Base-by-base conservation (phyloP, 1,140 invertebrate genomes). In the Apocrypta bakeri region DNA sequence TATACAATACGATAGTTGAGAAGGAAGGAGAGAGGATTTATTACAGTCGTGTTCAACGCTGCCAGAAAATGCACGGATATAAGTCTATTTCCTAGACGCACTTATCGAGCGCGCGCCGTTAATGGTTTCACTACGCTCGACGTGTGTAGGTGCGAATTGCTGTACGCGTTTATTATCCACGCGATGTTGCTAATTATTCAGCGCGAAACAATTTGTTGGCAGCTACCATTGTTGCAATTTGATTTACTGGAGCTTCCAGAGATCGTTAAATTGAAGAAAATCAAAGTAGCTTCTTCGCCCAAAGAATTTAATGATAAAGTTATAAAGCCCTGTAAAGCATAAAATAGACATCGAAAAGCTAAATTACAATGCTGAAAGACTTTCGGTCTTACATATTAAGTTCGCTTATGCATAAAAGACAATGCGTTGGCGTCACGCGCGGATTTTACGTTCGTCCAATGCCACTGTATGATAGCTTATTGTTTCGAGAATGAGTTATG, bases 351-450 rank as follows among this genome's bases (percentile, higher is more conserved):
- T n/a, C n/a, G n/a, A n/a, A n/a, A n/a, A n/a, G n/a, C n/a, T n/a
- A n/a, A n/a, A n/a, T n/a, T n/a, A n/a, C n/a, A n/a, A n/a, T n/a
- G 12, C 12, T 2, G 2, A 1, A 6, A 56, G 48, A n/a, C 48
- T 56, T 56, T 56, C 14, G 14, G 21, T 37, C 37, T 73, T 73
- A 73, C 71, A 48, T 73, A 73, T 73, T 73, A 73, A 73, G 42
- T 73, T 73, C 12, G 37, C 69, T n/a, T 14, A n/a, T 12, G 21
- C 12, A 0, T 11, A 25, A 33, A 3, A 33, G 31, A 29, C 63
- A 64, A 17, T 31, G 68, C 71, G 71, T 73, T 42, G 71, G 71
- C 37, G 71, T 48, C 21, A 48, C 71, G 48, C 48, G 71, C 37
- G n/a, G 68, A 37, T 31, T 37, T 37, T 33, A 71, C 68, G 31